phyloP scores from a whole-genome alignment of 2,113 vertebrate species.

The Dasyurus viverrinus region DNA sequence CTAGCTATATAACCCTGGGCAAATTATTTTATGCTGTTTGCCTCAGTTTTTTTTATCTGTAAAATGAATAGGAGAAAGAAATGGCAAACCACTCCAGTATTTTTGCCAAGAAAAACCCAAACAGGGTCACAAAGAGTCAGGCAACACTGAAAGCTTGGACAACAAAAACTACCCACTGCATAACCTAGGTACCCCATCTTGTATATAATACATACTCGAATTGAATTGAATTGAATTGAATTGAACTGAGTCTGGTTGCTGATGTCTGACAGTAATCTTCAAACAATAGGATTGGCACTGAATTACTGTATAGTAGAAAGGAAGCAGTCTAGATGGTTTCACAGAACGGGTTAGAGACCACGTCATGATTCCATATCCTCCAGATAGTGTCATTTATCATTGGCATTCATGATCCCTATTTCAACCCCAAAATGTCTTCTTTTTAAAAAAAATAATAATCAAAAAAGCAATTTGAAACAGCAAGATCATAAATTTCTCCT shows the following conservation, averaged over 20 bases:
- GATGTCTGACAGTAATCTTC: background rate
- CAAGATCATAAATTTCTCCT: slow-evolving; percentile 67
- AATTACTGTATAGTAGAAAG: background rate
- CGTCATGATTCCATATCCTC: slow-evolving; percentile 35
- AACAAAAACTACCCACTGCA: background rate
- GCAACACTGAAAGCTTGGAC: background rate
- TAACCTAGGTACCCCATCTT: background rate
- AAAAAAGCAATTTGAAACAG: slow-evolving; percentile 57
- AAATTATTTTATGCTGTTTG: background rate
- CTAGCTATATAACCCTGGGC: background rate
- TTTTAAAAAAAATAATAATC: slow-evolving; percentile 19
- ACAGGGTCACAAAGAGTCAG: background rate
- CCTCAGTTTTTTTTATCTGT: background rate
- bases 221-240: slow-evolving; percentile 2
- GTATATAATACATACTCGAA: background rate
- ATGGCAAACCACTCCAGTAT: background rate
- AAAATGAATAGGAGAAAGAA: background rate
- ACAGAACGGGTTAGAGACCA: background rate
- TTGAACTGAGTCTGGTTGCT: background rate
- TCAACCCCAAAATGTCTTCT: background rate
- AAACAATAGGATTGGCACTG: background rate
- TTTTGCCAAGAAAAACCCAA: background rate
- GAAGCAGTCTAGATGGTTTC: slow-evolving; percentile 21
- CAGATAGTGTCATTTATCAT: slow-evolving; percentile 38
- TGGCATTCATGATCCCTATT: slow-evolving; percentile 8